These are phyloP conservation scores for Aphaenogaster floridana DNA, from an alignment of 1,140 invertebrate species.

Conservation along the genomic window DNA sequence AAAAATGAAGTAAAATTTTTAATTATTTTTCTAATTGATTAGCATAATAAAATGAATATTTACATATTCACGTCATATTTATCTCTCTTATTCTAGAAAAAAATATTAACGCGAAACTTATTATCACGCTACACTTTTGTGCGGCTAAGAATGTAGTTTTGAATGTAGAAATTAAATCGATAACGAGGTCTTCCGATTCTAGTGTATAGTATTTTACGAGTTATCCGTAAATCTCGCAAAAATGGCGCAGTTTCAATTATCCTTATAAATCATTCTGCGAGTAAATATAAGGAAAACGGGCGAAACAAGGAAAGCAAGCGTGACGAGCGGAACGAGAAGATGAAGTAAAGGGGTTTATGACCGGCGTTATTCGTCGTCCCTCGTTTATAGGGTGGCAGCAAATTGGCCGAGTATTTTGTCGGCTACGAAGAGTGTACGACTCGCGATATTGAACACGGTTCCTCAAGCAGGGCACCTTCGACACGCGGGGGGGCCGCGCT, in stretches of 20 bases:
- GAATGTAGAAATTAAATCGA: not conserved
- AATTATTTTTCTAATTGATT: slow-evolving; percentile 29
- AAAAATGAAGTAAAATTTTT: slow-evolving; percentile 36
- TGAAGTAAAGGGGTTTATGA: slow-evolving; percentile 26
- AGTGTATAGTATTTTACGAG: not conserved
- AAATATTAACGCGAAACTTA: slow-evolving; percentile 27
- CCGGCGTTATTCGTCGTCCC: not conserved
- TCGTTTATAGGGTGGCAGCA: slow-evolving; percentile 36
- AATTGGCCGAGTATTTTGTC: slow-evolving; percentile 46
- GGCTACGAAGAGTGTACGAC: slow-evolving; percentile 3
- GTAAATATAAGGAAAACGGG: slow-evolving; percentile 25
- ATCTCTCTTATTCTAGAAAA: not conserved
- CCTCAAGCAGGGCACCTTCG: not conserved
- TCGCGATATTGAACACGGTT: not conserved
- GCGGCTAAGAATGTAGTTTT: not conserved
- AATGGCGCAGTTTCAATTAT: not conserved
- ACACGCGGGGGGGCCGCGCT: not conserved
- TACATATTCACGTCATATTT: not conserved
- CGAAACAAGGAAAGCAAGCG: slow-evolving; percentile 10
- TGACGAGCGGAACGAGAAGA: not conserved
- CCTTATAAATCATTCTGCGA: slow-evolving; percentile 1
- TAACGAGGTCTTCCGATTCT: not conserved
- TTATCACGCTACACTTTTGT: not conserved
- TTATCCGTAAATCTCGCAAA: not conserved
- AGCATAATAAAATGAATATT: not conserved